These are phyloP conservation scores for Synergus laeviventris DNA, from an alignment of 2,888 invertebrate genomes.

Conservation along the genomic window DNA sequence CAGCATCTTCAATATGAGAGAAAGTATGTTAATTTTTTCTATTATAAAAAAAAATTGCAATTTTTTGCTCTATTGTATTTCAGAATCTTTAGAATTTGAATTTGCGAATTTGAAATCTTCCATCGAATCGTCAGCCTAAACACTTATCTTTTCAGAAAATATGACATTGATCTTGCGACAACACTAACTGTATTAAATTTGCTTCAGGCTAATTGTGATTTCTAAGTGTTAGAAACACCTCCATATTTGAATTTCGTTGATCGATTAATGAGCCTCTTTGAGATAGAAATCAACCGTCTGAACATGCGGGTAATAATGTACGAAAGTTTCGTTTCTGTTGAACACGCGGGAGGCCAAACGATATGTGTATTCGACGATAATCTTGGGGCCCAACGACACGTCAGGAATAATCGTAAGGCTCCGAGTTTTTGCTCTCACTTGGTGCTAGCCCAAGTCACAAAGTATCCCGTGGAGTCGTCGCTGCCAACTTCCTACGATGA, in stretches of 20 bases:
- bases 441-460: conserved; percentile 25
- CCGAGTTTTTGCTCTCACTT: conserved; percentile 16
- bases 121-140: too few species aligned
- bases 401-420: background rate
- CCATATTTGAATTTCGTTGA: conserved; percentile 47
- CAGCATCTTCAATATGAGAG: too few species aligned
- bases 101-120: too few species aligned
- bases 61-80: too few species aligned
- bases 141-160: too few species aligned
- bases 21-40: too few species aligned
- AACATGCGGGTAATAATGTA: conserved; percentile 51
- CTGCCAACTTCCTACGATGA: conserved; percentile 58
- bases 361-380: conserved; percentile 50
- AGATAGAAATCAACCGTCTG: conserved; percentile 49
- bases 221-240: conserved; percentile 14
- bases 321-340: conserved; percentile 41
- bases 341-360: conserved; percentile 50
- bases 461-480: conserved; percentile 29
- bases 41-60: too few species aligned
- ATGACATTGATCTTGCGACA: too few species aligned
- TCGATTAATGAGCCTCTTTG: conserved; percentile 50
- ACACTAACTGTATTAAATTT: background rate
- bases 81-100: too few species aligned
- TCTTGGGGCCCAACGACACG: conserved; percentile 42
- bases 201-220: background rate